Conservation (phyloP, 2,797 vertebrate species). For the Artibeus lituratus region DNA sequence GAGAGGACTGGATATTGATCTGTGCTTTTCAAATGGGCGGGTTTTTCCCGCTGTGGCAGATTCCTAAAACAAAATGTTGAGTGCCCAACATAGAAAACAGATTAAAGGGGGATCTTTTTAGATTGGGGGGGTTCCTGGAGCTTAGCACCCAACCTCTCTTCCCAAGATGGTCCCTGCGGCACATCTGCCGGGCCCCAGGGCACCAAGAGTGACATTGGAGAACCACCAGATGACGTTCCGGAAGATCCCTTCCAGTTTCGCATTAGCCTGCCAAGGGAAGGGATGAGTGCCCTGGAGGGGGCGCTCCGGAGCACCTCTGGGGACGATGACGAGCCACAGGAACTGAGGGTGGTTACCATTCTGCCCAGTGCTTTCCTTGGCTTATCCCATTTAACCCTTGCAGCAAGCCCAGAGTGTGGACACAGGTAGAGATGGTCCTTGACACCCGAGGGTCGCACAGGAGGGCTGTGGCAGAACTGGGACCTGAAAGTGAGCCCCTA, state of each 20-base stretch:
- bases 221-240: background rate
- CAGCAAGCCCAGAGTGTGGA: rapidly evolving
- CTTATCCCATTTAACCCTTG: rapidly evolving
- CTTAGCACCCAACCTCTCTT: background rate
- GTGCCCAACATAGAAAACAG: background rate
- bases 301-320: background rate
- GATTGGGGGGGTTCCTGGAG: background rate
- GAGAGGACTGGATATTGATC: background rate
- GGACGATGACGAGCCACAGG: rapidly evolving
- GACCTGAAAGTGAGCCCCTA: background rate
- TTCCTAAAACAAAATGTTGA: background rate
- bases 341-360: rapidly evolving
- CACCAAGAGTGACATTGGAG: background rate
- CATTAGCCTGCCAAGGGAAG: background rate
- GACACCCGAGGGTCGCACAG: too few relatives aligned
- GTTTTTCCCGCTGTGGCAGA: background rate
- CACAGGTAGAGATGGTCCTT: rapidly evolving
- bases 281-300: background rate
- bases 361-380: background rate
- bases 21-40: background rate
- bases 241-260: background rate
- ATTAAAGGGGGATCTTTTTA: background rate
- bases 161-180: background rate
- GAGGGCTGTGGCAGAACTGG: background rate
- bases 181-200: background rate